phyloP scores from a whole-genome alignment of 2,113 vertebrate genomes.

The Odocoileus virginianus region DNA sequence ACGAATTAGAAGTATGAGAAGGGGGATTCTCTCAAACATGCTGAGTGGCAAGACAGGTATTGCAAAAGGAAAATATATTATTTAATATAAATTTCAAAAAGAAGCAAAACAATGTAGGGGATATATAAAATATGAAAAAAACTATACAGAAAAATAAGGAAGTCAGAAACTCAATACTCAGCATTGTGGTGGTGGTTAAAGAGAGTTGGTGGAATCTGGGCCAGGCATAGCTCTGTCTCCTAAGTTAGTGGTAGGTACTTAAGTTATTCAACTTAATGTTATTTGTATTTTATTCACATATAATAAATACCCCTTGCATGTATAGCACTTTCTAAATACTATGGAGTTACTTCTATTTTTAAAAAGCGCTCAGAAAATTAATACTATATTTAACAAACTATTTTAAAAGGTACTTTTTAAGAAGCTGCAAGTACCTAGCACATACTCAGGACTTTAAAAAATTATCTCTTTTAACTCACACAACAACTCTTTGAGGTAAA shows the following conservation, averaged over 20 bases:
- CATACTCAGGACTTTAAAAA: background rate
- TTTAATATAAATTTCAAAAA: background rate
- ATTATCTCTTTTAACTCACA: background rate
- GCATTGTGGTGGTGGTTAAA: background rate
- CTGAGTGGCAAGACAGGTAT: background rate
- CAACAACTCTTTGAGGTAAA: background rate
- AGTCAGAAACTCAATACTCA: background rate
- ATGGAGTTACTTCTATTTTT: background rate
- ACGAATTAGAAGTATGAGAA: background rate
- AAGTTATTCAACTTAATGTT: background rate
- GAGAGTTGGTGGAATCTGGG: background rate
- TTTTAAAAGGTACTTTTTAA: slow-evolving; percentile 37
- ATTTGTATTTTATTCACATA: background rate
- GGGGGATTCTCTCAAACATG: background rate
- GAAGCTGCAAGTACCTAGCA: background rate
- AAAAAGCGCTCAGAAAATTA: background rate
- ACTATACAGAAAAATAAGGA: background rate
- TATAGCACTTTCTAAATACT: background rate
- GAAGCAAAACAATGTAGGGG: background rate
- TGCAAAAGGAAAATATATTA: background rate
- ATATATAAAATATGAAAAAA: slow-evolving; percentile 5
- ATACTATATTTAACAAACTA: background rate
- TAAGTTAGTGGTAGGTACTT: background rate
- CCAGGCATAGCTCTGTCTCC: background rate
- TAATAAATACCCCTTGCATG: background rate